Evolutionary conservation across 2,797 vertebrate species (phyloP).

Genomic region (Falco novaeseelandiae): DNA sequence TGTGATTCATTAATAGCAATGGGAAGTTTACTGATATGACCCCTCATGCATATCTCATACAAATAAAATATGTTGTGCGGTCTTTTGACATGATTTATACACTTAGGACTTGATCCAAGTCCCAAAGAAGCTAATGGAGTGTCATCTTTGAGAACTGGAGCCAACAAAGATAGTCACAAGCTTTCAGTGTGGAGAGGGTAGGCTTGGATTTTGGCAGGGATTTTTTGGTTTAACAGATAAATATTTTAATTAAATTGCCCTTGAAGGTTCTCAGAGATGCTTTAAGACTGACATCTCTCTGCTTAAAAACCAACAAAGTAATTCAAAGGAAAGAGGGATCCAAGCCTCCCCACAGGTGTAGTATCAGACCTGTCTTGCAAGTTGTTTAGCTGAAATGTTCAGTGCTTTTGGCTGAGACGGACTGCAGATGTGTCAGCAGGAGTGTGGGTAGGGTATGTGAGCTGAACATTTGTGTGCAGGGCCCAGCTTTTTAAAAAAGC

Average conservation of each 20-base stretch:
- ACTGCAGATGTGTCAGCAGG: neutral
- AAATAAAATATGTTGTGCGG: neutral
- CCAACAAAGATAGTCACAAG: neutral
- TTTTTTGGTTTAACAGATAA: neutral
- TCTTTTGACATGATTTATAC: conserved; percentile 34
- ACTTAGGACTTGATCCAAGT: conserved; percentile 15
- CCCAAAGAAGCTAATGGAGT: neutral
- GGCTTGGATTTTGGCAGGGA: neutral
- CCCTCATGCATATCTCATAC: conserved; percentile 25
- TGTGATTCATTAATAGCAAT: conserved; percentile 16
- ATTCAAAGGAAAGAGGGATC: neutral
- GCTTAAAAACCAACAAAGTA: neutral
- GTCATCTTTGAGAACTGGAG: neutral
- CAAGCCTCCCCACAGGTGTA: neutral
- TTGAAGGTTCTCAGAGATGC: conserved; percentile 1
- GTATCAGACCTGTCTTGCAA: conserved; percentile 11
- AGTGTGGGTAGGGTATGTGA: neutral
- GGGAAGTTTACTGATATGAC: conserved; percentile 7
- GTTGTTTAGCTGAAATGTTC: neutral
- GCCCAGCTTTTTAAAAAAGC: neutral
- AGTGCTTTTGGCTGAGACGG: neutral
- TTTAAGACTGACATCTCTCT: conserved; percentile 8
- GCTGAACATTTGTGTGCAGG: neutral
- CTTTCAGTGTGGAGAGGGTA: neutral
- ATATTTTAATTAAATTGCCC: conserved; percentile 17